A percentile compares a stretch with the other conserved stretches of the same genome.
Conservation (phyloP, 2,888 invertebrate species). For the Didymodactylos carnosus region DNA sequence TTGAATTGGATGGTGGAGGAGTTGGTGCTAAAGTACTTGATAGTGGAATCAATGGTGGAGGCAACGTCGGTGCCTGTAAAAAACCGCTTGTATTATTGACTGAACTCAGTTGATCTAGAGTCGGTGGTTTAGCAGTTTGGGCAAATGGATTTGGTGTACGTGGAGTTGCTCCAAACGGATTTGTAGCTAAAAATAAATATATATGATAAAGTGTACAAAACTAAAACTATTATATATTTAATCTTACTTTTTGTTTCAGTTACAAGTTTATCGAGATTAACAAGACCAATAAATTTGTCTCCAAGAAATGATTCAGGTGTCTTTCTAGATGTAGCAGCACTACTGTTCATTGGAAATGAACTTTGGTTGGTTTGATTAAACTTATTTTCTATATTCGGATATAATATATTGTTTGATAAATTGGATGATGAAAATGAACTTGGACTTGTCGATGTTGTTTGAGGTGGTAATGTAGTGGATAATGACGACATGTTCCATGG, state of each 20-base stretch:
- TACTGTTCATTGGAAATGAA: not conserved
- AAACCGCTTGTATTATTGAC: not conserved
- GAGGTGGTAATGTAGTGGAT: no score
- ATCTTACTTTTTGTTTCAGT: not conserved
- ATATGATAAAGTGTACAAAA: no score
- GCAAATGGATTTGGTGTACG: constrained; percentile 1
- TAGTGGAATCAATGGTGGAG: constrained; percentile 1
- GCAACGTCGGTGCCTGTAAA: not conserved
- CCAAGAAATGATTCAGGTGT: constrained; percentile 13
- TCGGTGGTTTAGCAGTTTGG: not conserved
- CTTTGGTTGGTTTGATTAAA: not conserved
- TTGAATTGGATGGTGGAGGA: not conserved
- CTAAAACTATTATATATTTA: no score
- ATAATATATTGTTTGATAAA: not conserved
- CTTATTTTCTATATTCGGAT: not conserved
- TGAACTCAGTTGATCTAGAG: not conserved
- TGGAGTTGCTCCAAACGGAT: constrained; percentile 9
- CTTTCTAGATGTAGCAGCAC: not conserved
- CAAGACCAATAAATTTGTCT: constrained; percentile 6
- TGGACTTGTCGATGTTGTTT: not conserved
- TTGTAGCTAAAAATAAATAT: not conserved
- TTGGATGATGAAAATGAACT: not conserved
- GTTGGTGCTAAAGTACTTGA: not conserved
- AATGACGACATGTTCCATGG: not conserved
- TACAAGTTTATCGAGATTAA: constrained; percentile 1